A percentile compares a stretch with the other conserved stretches of the same genome.
Evolutionary conservation across 1,140 invertebrate species (phyloP).

Genomic region (Habropoda laboriosa): DNA sequence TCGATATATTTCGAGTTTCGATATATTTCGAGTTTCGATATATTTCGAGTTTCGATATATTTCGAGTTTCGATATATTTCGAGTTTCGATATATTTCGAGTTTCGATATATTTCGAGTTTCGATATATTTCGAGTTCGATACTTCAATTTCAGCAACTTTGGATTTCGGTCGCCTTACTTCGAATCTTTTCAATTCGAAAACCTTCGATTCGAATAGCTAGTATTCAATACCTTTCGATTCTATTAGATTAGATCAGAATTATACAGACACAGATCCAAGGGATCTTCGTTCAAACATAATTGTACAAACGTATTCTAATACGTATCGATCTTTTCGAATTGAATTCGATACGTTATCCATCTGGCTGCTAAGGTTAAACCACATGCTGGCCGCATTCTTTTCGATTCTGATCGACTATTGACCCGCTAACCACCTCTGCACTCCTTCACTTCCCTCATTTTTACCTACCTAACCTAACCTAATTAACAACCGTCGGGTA

Average conservation of each 20-base stretch:
- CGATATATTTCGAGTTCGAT: no score
- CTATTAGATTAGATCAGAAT: no score
- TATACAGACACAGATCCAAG: neutral
- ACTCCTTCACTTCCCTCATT: neutral
- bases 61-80: no score
- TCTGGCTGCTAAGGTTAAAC: neutral
- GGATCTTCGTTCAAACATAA: neutral
- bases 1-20: no score
- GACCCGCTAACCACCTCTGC: neutral
- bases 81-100: no score
- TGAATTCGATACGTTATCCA: neutral
- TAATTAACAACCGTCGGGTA: no score
- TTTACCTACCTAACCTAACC: no score
- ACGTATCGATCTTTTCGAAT: neutral
- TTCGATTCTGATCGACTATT: neutral
- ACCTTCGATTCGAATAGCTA: neutral
- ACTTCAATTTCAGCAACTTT: no score
- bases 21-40: no score
- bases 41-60: no score
- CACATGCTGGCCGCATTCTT: neutral
- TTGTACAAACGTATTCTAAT: neutral
- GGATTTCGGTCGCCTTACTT: neutral
- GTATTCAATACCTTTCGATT: neutral
- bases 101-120: no score
- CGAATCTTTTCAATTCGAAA: neutral